Conservation (phyloP, 2,888 invertebrate genomes). For the Acleris holmiana region DNA sequence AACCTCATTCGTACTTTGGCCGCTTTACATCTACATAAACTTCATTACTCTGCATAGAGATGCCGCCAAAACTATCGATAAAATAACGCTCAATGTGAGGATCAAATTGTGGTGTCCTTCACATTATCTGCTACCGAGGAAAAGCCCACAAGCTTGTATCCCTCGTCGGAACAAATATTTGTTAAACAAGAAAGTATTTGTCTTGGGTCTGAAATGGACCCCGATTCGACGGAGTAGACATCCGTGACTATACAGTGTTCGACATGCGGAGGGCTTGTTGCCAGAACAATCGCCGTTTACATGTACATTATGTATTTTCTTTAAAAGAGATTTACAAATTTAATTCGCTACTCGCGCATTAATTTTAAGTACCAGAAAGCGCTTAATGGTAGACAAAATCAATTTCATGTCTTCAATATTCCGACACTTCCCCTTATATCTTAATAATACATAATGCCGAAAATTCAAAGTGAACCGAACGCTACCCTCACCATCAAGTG, state of each 20-base stretch:
- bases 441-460: conserved; percentile 27
- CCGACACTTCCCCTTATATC: conserved; percentile 7
- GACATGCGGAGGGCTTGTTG: neutral
- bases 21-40: neutral
- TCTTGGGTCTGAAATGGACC: conserved; percentile 25
- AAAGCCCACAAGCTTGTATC: conserved; percentile 23
- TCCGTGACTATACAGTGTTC: conserved; percentile 2
- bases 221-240: conserved; percentile 11
- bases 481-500: conserved; percentile 19
- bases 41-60: neutral
- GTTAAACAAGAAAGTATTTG: conserved; percentile 33
- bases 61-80: conserved; percentile 2
- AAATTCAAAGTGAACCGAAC: conserved; percentile 19
- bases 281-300: neutral
- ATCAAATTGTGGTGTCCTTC: conserved; percentile 20
- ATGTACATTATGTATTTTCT: neutral
- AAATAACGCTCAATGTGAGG: conserved; percentile 9
- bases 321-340: neutral
- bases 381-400: neutral
- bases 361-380: neutral
- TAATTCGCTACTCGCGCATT: neutral
- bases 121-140: conserved; percentile 23
- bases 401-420: conserved; percentile 8
- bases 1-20: no score
- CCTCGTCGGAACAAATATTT: conserved; percentile 35